phyloP scores from a whole-genome alignment of 2,888 invertebrate genomes.

The Acleris holmiana region DNA sequence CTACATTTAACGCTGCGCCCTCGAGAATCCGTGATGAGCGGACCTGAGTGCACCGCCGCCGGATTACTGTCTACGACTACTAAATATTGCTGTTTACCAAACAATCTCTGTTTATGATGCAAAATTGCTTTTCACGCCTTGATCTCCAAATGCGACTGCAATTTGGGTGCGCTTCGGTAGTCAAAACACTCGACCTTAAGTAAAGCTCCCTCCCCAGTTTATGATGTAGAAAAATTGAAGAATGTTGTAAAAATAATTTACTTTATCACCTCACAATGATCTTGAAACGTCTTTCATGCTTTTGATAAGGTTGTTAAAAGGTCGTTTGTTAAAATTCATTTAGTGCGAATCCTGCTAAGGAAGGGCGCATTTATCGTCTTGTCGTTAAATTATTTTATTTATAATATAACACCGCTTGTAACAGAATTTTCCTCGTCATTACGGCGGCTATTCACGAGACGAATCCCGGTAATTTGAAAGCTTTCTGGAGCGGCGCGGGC shows the following conservation, averaged over 20 bases:
- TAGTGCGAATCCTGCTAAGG: conserved; percentile 29
- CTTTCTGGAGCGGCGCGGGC: conserved; percentile 57
- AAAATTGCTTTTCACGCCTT: conserved; percentile 41
- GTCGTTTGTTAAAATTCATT: conserved; percentile 34
- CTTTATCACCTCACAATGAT: conserved; percentile 22
- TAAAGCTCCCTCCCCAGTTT: background rate
- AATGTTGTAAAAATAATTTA: conserved; percentile 8
- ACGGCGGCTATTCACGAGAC: conserved; percentile 67
- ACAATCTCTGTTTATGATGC: conserved; percentile 45
- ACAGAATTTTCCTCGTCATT: conserved; percentile 66
- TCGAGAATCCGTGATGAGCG: conserved; percentile 79
- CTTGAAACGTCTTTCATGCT: conserved; percentile 22
- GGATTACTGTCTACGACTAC: conserved; percentile 70
- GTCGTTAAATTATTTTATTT: conserved; percentile 64
- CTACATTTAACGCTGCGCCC: conserved; percentile 79
- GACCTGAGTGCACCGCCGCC: conserved; percentile 68
- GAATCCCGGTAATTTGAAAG: conserved; percentile 75
- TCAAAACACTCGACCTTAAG: background rate
- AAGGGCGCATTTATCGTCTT: conserved; percentile 49
- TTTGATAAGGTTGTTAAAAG: conserved; percentile 26
- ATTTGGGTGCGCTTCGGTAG: background rate
- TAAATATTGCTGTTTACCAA: conserved; percentile 66
- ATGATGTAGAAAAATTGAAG: background rate
- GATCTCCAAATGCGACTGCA: conserved; percentile 13
- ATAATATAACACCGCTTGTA: conserved; percentile 58